Conservation (phyloP, 2,797 vertebrate species). For the Pangasius mekongensis region DNA sequence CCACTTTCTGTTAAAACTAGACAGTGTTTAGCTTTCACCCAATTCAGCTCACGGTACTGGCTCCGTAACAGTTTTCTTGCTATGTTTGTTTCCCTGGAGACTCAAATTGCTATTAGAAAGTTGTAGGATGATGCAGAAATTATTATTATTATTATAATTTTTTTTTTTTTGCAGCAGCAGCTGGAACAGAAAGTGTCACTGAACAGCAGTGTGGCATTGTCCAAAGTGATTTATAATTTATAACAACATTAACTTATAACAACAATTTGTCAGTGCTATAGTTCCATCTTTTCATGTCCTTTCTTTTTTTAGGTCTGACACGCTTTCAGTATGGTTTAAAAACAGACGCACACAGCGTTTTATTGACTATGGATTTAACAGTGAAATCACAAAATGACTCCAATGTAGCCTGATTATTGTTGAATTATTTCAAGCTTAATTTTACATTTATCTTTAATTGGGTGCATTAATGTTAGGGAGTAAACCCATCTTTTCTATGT, state of each 20-base stretch:
- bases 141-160: not conserved
- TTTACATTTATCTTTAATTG: not conserved
- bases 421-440: not conserved
- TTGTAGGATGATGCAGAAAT: not conserved
- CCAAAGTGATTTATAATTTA: not conserved
- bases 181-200: not conserved
- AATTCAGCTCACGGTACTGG: too few species aligned
- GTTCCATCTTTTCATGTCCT: not conserved
- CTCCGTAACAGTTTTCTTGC: too few species aligned
- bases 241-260: not conserved
- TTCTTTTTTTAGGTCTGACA: not conserved
- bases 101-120: not conserved
- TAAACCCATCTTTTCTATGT: not conserved
- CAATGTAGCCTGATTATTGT: not conserved
- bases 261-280: not conserved
- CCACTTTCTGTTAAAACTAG: not conserved
- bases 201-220: not conserved
- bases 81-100: too few species aligned
- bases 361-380: not conserved
- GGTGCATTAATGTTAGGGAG: not conserved
- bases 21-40: not conserved
- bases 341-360: not conserved
- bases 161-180: not conserved
- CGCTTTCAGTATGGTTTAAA: not conserved
- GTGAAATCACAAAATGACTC: not conserved